These are phyloP conservation scores for Drosophila novamexicana DNA, from an alignment of 1,140 invertebrate species.

Conservation along the genomic window DNA sequence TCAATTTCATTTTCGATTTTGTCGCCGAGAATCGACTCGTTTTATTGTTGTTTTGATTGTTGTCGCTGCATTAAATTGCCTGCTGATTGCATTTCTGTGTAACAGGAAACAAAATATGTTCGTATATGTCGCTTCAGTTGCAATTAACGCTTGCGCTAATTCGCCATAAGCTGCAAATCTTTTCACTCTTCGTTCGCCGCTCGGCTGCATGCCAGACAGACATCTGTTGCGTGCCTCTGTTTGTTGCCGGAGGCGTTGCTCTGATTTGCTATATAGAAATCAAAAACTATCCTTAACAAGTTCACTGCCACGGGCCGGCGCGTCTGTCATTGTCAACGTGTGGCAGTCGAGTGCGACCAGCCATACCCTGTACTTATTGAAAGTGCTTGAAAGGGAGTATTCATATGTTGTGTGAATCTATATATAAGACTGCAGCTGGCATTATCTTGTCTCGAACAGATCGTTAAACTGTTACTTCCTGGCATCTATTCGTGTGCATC, in stretches of 20 bases:
- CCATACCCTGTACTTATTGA: slow-evolving; percentile 5
- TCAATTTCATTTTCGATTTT: slow-evolving; percentile 35
- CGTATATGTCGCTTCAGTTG: slow-evolving; percentile 13
- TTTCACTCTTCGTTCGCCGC: slow-evolving; percentile 53
- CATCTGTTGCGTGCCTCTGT: slow-evolving; percentile 61
- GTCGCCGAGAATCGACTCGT: slow-evolving; percentile 23
- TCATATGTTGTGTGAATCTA: too few species aligned
- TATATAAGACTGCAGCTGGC: too few species aligned
- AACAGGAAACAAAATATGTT: slow-evolving; percentile 34
- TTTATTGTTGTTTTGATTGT: slow-evolving; percentile 8
- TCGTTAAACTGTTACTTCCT: too few species aligned
- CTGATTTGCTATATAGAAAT: slow-evolving; percentile 64
- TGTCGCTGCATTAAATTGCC: neutral
- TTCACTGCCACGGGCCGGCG: slow-evolving; percentile 40
- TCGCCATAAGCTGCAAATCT: slow-evolving; percentile 68
- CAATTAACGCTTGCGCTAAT: slow-evolving; percentile 77
- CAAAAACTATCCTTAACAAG: slow-evolving; percentile 65
- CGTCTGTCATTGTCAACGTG: slow-evolving; percentile 25
- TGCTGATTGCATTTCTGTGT: neutral
- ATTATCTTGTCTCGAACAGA: too few species aligned
- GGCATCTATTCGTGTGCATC: too few species aligned
- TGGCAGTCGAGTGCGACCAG: slow-evolving; percentile 23
- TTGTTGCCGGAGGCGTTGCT: slow-evolving; percentile 30
- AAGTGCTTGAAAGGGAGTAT: neutral
- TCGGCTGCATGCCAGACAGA: slow-evolving; percentile 57